These are phyloP conservation scores for Synanthedon andrenaeformis DNA, from an alignment of 2,888 invertebrate species.

Conservation along the genomic window DNA sequence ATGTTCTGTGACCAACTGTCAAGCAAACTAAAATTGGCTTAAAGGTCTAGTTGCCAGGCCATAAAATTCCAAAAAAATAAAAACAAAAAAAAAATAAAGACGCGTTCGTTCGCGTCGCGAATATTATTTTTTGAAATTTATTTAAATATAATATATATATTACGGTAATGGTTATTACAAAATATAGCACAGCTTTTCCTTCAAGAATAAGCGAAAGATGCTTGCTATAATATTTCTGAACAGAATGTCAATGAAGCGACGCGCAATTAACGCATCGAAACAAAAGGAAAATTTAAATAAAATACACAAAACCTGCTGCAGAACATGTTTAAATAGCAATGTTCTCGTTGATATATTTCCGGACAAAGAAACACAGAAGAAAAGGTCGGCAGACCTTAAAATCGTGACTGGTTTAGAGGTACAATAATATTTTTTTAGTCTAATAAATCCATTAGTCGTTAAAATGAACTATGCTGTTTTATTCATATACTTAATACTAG, in stretches of 20 bases:
- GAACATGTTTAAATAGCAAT: constrained; percentile 6
- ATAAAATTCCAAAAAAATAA: no score
- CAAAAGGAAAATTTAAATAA: constrained; percentile 2
- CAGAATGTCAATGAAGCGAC: constrained; percentile 4
- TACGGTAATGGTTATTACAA: no score
- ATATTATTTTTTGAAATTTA: not conserved
- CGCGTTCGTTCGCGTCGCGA: no score
- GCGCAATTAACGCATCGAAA: not conserved
- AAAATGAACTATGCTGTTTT: no score
- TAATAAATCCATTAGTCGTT: not conserved
- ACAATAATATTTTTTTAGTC: not conserved
- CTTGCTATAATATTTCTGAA: constrained; percentile 5
- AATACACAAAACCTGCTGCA: constrained; percentile 4
- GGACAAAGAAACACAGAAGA: constrained; percentile 2
- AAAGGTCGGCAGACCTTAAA: constrained; percentile 5
- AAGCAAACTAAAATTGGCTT: no score
- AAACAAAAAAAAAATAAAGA: no score
- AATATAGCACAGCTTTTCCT: not conserved
- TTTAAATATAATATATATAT: not conserved
- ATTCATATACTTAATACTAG: no score
- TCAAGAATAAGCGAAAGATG: constrained; percentile 1
- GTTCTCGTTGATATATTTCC: constrained; percentile 8
- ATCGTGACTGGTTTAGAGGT: constrained; percentile 8
- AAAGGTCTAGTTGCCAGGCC: no score
- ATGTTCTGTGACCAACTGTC: no score